Base-by-base conservation (phyloP, 23 tunicate species). In the Diplosoma virens region DNA sequence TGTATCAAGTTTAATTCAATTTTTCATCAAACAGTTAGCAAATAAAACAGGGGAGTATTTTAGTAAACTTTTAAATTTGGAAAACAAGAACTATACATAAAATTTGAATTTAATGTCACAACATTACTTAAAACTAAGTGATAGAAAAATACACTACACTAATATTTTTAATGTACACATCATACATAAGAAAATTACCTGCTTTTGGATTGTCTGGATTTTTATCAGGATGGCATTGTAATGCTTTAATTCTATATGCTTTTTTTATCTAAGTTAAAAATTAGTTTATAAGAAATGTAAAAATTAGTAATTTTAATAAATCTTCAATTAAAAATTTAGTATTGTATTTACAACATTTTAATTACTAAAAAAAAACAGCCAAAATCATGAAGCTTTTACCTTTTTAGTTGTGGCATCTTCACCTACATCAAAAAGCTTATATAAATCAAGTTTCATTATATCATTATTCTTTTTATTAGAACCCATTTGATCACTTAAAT, bases 151-250 rank as follows among this genome's bases (percentile, higher is more conserved):
- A n/a, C n/a, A n/a, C n/a, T n/a, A n/a, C n/a, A n/a, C n/a, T n/a
- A n/a, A n/a, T n/a, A n/a, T n/a, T n/a, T n/a, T n/a, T n/a, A n/a
- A n/a, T n/a, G n/a, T n/a, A n/a, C n/a, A n/a, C n/a, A n/a, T n/a
- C n/a, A n/a, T n/a, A n/a, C n/a, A n/a, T n/a, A n/a, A n/a, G 3
- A 31, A 76, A 4, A 4, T 16, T 48, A 84, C 89, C 89, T 84
- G 82, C 90, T 66, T 79, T 75, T 18, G 88, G 86, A 37, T 89
- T 76, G 59, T 90, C 89, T 2, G 97, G 97, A 46, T 90, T 90
- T 84, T 90, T 90, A 58, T 90, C 97, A 33, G 97, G 97, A 73
- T 90, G 97, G 33, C 64, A 74, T 79, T 90, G 61, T 73, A 90
- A 65, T 28, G 97, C 97, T 73, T 79, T 90, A 26, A 69, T 73